Evolutionary conservation across 2,888 invertebrate genomes (phyloP), one percentile per base, ranked within the genome.

Genomic region (Brassicogethes aeneus): DNA sequence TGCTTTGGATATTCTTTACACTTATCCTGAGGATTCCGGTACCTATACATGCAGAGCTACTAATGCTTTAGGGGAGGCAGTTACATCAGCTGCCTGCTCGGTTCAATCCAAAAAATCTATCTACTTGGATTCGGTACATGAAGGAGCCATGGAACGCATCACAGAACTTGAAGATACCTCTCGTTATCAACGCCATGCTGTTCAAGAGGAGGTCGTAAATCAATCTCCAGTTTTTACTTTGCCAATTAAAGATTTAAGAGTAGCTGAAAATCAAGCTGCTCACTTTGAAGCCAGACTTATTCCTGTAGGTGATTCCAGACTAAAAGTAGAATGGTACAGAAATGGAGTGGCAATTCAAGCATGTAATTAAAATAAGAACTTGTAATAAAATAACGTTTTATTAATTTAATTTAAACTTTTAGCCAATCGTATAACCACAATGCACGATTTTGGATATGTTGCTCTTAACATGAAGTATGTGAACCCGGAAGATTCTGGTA

Each of bases 371-470:
- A n/a, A 42, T 34, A 45, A 33, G 40, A 42, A 32, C 17, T 8
- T 32, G 12, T 41, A 17, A 17, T 39, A 17, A 12, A 39, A 43
- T 32, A 12, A 32, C 32, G 12, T 32, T 32, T 10, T 10, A 12
- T 12, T 12, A 32, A 32, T 32, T 13, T 10, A 10, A 30, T 16
- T 36, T 36, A 44, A 31, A 43, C 36, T 47, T 62, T 65, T 52
- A 84, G 84, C 90, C n/a, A 91, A 91, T 62, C 86, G 91, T 44
- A 75, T 88, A 17, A 88, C 89, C 33, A 93, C 94, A 7, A 91
- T 94, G 85, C 92, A 96, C 63, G 97, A 99, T 66, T 96, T 97
- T 65, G 97, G 97, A 36, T 96, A 94, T 65, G 96, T 96, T 16
- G 93, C 94, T 30, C 72, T 92, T 13, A 92, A 93, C 57, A 87